Evolutionary conservation across 1,140 invertebrate genomes (phyloP).

Genomic region (Tribolium madens): DNA sequence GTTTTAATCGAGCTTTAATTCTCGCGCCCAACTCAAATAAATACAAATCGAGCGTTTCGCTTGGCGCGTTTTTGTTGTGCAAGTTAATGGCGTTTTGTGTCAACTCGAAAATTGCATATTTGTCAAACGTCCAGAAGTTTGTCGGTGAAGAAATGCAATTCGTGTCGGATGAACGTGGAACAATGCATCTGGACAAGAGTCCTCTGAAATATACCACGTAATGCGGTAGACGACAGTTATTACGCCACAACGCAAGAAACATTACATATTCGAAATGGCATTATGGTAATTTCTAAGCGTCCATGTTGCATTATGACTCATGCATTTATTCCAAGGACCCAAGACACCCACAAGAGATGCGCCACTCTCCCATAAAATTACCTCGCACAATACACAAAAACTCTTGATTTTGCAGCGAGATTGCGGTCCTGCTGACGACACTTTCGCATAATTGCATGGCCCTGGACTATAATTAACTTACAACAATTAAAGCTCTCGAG

Average conservation of each 20-base stretch:
- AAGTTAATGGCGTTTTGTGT: slow-evolving; percentile 18
- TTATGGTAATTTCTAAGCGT: slow-evolving; percentile 46
- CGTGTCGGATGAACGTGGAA: background rate
- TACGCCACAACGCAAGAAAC: slow-evolving; percentile 42
- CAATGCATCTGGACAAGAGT: slow-evolving; percentile 34
- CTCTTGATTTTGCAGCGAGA: slow-evolving; percentile 8
- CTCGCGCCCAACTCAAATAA: slow-evolving; percentile 9
- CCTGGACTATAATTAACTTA: slow-evolving; percentile 43
- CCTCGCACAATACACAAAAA: slow-evolving; percentile 12
- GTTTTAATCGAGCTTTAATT: slow-evolving; percentile 21
- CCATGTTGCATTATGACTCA: slow-evolving; percentile 43
- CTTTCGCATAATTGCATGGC: slow-evolving; percentile 31
- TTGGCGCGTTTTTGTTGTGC: background rate
- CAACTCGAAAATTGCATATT: slow-evolving; percentile 29
- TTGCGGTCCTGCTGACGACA: slow-evolving; percentile 21
- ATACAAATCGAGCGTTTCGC: background rate
- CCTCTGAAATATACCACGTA: slow-evolving; percentile 34
- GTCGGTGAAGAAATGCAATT: slow-evolving; percentile 28
- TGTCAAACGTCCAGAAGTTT: slow-evolving; percentile 9
- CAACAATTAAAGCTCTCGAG: slow-evolving; percentile 34
- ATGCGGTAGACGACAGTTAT: slow-evolving; percentile 42
- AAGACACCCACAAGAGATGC: slow-evolving; percentile 29
- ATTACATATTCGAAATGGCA: slow-evolving; percentile 42
- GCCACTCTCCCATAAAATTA: slow-evolving; percentile 23
- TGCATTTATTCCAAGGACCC: slow-evolving; percentile 31